Evolutionary conservation across 2,797 vertebrate genomes (phyloP).

Genomic region (Megaceryle alcyon): DNA sequence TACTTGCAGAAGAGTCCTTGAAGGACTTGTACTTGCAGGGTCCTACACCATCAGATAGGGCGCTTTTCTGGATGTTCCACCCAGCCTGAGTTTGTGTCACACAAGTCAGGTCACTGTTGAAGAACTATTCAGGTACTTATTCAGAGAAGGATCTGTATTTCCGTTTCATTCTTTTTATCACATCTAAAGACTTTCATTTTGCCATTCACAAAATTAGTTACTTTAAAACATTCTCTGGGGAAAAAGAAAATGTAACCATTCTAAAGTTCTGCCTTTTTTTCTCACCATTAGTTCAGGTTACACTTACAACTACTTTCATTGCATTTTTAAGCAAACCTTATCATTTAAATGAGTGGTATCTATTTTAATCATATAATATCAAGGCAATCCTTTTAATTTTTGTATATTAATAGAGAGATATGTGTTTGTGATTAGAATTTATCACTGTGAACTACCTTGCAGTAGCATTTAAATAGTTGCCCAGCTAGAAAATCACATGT

Average conservation of each 20-base stretch:
- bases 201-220: neutral
- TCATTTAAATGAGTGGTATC: neutral
- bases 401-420: neutral
- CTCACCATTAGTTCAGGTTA: neutral
- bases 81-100: neutral
- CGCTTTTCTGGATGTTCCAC: constrained; percentile 20
- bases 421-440: neutral
- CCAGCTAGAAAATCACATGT: neutral
- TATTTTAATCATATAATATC: neutral
- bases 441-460: neutral
- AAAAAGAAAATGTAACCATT: neutral
- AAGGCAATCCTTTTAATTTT: neutral
- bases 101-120: neutral
- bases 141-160: neutral
- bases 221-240: neutral
- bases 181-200: neutral
- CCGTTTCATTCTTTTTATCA: neutral
- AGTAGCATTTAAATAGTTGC: neutral
- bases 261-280: neutral
- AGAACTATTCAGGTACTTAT: neutral
- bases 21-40: neutral
- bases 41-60: neutral
- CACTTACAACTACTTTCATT: neutral
- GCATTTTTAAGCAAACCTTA: neutral
- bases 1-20: constrained; percentile 4